Base-by-base conservation (phyloP, 1,140 invertebrate genomes). In the Euura saliciscinereae region DNA sequence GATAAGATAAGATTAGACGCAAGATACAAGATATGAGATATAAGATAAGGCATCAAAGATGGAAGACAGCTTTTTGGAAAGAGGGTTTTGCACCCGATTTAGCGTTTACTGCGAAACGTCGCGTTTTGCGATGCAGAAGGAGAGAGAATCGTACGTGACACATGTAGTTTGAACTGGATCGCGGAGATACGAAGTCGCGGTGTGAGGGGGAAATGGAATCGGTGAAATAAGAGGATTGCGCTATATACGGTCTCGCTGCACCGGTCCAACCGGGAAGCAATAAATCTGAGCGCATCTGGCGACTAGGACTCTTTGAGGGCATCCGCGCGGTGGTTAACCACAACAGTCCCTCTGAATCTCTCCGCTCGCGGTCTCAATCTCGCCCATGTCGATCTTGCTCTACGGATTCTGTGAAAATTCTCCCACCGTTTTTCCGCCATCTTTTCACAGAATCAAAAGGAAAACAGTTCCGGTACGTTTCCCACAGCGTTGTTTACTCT, bases 221-320 rank as follows among this genome's bases (percentile, higher is more conserved):
- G 8, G 51, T 59, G 51, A 59, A 59, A 59, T 59, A 59, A 59
- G 51, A 59, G 51, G 51, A 59, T 59, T 59, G 51, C 51, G 28
- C 28, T 28, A 28, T 28, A 28, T 28, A 28, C 28, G 28, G 28
- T 28, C 28, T 28, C 28, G 28, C 28, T 28, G 28, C 28, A 28
- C 13, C 51, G 13, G 51, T 6, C 51, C 51, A n/a, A 59, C 51
- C 51, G 51, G 51, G 51, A 59, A 59, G 8, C 51, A 59, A 59
- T 59, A 59, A 59, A 59, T 59, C 51, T 59, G 51, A 59, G 51
- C 51, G 51, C 51, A 59, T 59, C 51, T 59, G 51, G 51, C 51
- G 51, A 59, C 28, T 28, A 28, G 28, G 28, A 28, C 51, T 59
- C 51, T 59, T 59, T 59, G 51, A 59, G 51, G 51, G 13, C 13